Conservation (phyloP, 2,113 vertebrate genomes). For the Vicugna pacos region DNA sequence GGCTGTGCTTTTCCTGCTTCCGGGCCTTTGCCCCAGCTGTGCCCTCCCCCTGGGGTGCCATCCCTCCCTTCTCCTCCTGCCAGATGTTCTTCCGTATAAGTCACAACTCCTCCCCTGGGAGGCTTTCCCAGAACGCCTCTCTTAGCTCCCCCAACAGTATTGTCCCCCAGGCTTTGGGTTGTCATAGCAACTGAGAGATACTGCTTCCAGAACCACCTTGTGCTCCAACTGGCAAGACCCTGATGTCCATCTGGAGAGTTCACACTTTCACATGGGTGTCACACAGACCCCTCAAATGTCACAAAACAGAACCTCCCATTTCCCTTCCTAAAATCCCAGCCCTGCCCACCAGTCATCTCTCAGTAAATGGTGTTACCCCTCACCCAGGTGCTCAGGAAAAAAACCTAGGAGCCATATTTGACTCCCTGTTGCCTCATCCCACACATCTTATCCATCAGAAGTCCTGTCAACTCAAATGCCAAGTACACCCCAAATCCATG, state of each 20-base stretch:
- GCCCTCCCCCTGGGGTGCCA: too few species aligned
- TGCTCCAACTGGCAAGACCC: background rate
- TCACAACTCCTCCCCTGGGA: background rate
- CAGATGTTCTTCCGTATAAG: background rate
- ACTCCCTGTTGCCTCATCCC: background rate
- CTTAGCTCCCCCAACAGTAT: fast-evolving
- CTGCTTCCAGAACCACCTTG: background rate
- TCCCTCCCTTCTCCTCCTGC: background rate
- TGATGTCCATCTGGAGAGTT: background rate
- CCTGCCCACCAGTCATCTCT: background rate
- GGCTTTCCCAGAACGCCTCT: background rate
- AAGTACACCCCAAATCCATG: background rate
- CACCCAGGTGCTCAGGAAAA: background rate
- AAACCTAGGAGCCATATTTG: background rate
- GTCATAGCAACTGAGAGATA: background rate
- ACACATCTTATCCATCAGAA: background rate
- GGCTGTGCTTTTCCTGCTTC: fast-evolving
- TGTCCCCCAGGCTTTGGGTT: too few species aligned
- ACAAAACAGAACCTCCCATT: background rate
- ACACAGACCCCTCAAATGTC: background rate
- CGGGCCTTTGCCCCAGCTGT: background rate
- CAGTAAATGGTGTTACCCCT: fast-evolving
- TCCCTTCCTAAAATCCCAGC: background rate
- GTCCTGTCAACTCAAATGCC: background rate
- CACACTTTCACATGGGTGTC: background rate